These are phyloP conservation scores for Cephus pulcher DNA, from an alignment of 2,888 invertebrate genomes.

Conservation along the genomic window DNA sequence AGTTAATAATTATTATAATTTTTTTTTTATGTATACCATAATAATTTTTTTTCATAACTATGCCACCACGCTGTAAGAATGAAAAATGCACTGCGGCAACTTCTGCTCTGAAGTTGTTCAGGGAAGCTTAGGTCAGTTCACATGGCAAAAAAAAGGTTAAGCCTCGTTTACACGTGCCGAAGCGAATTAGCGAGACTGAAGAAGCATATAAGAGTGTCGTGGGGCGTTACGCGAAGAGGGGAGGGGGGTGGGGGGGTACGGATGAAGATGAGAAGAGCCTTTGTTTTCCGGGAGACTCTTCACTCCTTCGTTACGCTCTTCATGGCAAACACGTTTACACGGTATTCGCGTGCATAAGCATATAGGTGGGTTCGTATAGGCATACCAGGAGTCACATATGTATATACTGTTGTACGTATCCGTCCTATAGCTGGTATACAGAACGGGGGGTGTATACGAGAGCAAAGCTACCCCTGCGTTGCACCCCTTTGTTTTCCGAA, in stretches of 20 bases:
- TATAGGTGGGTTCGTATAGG: background rate
- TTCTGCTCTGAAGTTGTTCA: background rate
- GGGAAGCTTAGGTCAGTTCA: background rate
- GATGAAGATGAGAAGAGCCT: constrained; percentile 1
- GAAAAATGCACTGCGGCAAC: background rate
- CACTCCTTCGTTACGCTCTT: constrained; percentile 1
- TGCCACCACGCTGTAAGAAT: background rate
- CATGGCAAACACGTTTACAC: background rate
- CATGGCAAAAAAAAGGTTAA: background rate
- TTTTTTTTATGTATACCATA: too few species aligned
- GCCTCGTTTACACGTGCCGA: background rate
- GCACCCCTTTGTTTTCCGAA: constrained; percentile 62
- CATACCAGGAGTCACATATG: background rate
- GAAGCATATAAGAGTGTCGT: background rate
- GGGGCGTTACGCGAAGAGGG: background rate
- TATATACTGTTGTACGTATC: background rate
- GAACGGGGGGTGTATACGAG: background rate
- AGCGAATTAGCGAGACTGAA: background rate
- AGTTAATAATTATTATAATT: too few species aligned
- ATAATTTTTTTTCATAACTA: background rate
- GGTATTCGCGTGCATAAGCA: constrained; percentile 4
- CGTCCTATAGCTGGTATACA: background rate
- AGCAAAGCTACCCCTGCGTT: constrained; percentile 9
- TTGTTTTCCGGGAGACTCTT: background rate
- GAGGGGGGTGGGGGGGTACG: background rate